These are phyloP conservation scores for Atractosteus spatula DNA, from an alignment of 2,113 vertebrate species.

Conservation along the genomic window DNA sequence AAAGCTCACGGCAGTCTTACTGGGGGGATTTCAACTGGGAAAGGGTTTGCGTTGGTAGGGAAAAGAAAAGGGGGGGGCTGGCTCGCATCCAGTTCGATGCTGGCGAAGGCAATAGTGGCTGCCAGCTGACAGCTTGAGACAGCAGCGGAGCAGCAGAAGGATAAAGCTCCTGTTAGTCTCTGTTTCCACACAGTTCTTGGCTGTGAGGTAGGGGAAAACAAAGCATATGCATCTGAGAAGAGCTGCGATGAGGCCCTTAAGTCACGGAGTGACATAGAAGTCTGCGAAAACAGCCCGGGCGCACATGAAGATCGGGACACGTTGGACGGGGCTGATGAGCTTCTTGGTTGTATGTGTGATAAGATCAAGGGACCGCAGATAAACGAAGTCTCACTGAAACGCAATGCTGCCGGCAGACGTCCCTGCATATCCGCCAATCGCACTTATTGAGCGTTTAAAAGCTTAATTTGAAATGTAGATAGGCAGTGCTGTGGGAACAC, in stretches of 20 bases:
- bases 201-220: slow-evolving; percentile 27
- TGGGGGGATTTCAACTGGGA: slow-evolving; percentile 44
- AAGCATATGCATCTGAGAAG: slow-evolving; percentile 24
- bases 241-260: slow-evolving; percentile 11
- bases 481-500: too few species aligned
- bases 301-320: neutral
- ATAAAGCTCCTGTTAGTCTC: slow-evolving; percentile 21
- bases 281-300: neutral
- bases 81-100: slow-evolving; percentile 50
- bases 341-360: too few species aligned
- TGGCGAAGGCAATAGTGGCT: slow-evolving; percentile 39
- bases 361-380: too few species aligned
- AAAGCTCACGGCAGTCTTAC: slow-evolving; percentile 55
- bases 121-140: slow-evolving; percentile 53
- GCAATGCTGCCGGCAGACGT: too few species aligned
- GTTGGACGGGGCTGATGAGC: neutral
- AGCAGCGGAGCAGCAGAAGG: slow-evolving; percentile 39
- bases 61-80: slow-evolving; percentile 43
- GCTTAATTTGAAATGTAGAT: too few species aligned
- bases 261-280: neutral
- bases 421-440: too few species aligned
- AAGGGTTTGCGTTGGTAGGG: slow-evolving; percentile 13
- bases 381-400: too few species aligned
- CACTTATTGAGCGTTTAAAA: too few species aligned
- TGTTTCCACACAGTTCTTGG: slow-evolving; percentile 27